These are phyloP conservation scores for Drosophila sp. DNA, from an alignment of 1,140 invertebrate genomes.

Conservation along the genomic window DNA sequence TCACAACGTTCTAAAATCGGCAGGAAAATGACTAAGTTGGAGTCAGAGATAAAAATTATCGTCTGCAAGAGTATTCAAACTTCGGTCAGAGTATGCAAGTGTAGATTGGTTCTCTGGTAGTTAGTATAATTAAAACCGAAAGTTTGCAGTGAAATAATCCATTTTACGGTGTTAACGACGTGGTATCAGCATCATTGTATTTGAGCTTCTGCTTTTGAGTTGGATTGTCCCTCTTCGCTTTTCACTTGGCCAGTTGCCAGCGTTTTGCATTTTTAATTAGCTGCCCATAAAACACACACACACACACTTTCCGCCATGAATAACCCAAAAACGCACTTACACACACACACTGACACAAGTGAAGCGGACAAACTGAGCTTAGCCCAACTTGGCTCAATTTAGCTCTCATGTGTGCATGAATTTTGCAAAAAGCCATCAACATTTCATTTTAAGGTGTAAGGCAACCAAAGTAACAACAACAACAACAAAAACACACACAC, in stretches of 20 bases:
- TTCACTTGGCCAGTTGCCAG: constrained; percentile 7
- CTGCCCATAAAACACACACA: constrained; percentile 5
- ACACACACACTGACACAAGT: constrained; percentile 1
- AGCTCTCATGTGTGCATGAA: constrained; percentile 5
- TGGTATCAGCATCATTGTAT: not conserved
- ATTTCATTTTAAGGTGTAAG: constrained; percentile 3
- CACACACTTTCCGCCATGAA: constrained; percentile 6
- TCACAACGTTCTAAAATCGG: no score
- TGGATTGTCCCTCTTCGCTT: not conserved
- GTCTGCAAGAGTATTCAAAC: no score
- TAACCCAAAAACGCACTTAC: constrained; percentile 2
- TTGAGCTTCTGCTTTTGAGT: constrained; percentile 3
- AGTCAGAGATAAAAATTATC: no score
- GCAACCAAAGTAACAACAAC: not conserved
- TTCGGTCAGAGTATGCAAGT: no score
- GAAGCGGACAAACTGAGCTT: constrained; percentile 1
- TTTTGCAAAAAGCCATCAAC: constrained; percentile 20
- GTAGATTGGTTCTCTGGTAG: no score
- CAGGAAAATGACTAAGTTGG: no score
- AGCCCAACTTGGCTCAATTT: constrained; percentile 1
- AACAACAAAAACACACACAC: not conserved
- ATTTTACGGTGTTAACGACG: not conserved
- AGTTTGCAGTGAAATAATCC: not conserved
- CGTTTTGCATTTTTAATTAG: constrained; percentile 11
- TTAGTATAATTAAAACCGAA: no score